Percentiles rank a stretch among this genome's conserved stretches.
Conservation (phyloP, 2,797 vertebrate species). For the Fistularia tabacaria region DNA sequence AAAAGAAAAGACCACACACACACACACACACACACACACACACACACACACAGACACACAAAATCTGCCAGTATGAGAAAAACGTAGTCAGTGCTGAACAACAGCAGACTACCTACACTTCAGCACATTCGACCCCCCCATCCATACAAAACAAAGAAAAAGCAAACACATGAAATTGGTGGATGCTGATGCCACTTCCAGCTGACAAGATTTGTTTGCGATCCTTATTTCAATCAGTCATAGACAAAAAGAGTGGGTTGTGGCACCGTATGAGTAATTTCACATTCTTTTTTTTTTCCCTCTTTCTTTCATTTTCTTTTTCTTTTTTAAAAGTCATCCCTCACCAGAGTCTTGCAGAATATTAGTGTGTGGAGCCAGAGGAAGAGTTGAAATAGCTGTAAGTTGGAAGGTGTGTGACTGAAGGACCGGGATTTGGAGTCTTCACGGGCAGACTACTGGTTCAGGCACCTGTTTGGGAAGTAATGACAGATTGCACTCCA, state of each 20-base stretch:
- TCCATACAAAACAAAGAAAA: neutral
- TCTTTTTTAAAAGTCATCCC: too few relatives aligned
- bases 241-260: conserved; percentile 12
- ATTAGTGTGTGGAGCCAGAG: too few relatives aligned
- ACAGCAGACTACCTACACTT: conserved; percentile 45
- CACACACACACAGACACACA: conserved; percentile 2
- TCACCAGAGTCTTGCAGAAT: too few relatives aligned
- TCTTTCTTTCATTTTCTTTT: too few relatives aligned
- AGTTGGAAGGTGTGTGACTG: conserved; percentile 7
- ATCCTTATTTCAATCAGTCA: too few relatives aligned
- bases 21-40: neutral
- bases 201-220: too few relatives aligned
- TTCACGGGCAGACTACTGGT: conserved; percentile 4
- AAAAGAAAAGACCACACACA: conserved; percentile 52
- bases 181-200: too few relatives aligned
- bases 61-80: conserved; percentile 56
- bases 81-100: conserved; percentile 8
- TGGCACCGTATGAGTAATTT: neutral
- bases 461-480: conserved; percentile 59
- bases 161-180: too few relatives aligned
- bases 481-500: conserved; percentile 65
- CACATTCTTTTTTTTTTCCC: too few relatives aligned
- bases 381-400: too few relatives aligned
- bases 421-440: too few relatives aligned
- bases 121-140: conserved; percentile 34